Conservation (phyloP, 2,888 invertebrate species). For the Nysson spinosus region DNA sequence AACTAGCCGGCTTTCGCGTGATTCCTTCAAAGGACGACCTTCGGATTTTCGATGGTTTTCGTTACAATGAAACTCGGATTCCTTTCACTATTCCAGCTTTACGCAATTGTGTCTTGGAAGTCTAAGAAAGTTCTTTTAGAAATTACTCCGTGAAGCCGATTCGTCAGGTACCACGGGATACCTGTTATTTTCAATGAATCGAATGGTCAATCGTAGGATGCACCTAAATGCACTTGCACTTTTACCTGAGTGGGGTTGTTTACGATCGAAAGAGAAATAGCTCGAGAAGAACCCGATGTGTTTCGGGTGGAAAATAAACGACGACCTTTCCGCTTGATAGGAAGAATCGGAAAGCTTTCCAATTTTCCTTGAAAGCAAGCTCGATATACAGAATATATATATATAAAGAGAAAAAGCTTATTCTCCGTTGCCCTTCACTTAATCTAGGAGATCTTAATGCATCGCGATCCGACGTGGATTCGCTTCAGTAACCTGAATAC, state of each 20-base stretch:
- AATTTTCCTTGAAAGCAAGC: constrained; percentile 6
- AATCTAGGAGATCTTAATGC: constrained; percentile 2
- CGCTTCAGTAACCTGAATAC: background rate
- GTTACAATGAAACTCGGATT: constrained; percentile 19
- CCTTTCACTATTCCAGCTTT: too few species aligned
- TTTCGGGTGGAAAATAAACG: background rate
- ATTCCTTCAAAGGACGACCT: background rate
- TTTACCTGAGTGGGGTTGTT: constrained; percentile 27
- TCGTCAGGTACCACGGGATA: constrained; percentile 4
- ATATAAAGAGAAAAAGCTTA: background rate
- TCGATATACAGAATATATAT: background rate
- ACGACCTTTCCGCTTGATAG: background rate
- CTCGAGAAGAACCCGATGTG: constrained; percentile 5
- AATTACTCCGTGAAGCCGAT: background rate
- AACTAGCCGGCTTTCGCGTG: background rate
- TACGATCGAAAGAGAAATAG: constrained; percentile 10
- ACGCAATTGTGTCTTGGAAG: background rate
- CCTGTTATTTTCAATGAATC: constrained; percentile 20
- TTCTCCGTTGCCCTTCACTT: background rate
- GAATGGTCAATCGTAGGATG: background rate
- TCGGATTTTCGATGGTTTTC: background rate
- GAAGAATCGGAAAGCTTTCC: background rate
- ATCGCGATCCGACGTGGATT: background rate
- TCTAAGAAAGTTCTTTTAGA: constrained; percentile 14
- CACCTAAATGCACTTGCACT: constrained; percentile 11